These are phyloP conservation scores for Orycteropus afer DNA, from an alignment of 2,113 vertebrate genomes.

Conservation along the genomic window DNA sequence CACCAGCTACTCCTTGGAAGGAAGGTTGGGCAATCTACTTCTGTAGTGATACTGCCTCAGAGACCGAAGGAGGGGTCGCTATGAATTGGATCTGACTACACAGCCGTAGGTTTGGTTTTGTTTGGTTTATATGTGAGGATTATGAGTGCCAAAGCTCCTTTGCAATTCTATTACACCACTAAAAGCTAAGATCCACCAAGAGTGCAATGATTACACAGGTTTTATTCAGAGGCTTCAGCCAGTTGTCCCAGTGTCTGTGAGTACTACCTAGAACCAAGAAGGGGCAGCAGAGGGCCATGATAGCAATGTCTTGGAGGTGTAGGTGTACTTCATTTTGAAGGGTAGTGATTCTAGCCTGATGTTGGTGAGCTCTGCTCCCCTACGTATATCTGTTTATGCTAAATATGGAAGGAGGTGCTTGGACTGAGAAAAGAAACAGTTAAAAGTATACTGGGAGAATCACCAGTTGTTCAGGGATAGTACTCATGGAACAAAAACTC, in stretches of 20 bases:
- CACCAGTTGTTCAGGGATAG: not conserved
- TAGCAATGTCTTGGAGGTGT: rapidly evolving
- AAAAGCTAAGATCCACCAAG: not conserved
- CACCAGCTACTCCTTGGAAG: no score
- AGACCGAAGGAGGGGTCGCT: no score
- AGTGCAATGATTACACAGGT: not conserved
- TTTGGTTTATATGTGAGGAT: not conserved
- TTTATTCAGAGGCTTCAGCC: not conserved
- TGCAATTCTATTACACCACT: not conserved
- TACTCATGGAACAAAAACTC: not conserved
- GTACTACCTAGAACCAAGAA: not conserved
- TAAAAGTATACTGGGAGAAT: not conserved
- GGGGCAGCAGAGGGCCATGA: conserved; percentile 51
- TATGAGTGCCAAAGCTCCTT: not conserved
- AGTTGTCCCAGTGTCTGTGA: not conserved
- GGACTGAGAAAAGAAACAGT: not conserved
- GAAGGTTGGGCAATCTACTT: no score
- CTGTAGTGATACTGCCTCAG: no score
- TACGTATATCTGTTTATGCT: not conserved
- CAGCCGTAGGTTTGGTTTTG: no score
- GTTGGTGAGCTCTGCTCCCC: not conserved
- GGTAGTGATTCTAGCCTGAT: not conserved
- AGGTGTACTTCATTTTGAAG: not conserved
- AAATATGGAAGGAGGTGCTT: not conserved
- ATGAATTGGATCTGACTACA: no score